phyloP scores from a whole-genome alignment of 1,140 invertebrate genomes.

The Drosophila melanogaster region Release_6_plus_ISO1_MT NT_033777.3:18839501-18840000 shows the following conservation, averaged over 20 bases:
- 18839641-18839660: constrained; percentile 75
- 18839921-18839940: constrained; percentile 38
- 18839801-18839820: constrained; percentile 80
- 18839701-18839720: constrained; percentile 57
- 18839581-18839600: constrained; percentile 2
- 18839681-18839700: constrained; percentile 43
- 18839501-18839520: constrained; percentile 82
- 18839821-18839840: constrained; percentile 75
- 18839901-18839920: constrained; percentile 53
- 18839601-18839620: constrained; percentile 52
- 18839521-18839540: constrained; percentile 27
- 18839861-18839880: background rate
- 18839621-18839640: constrained; percentile 70
- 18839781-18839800: constrained; percentile 78
- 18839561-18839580: constrained; percentile 31
- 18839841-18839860: background rate
- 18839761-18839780: constrained; percentile 56
- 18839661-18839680: constrained; percentile 62
- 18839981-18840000: constrained; percentile 19
- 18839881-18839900: constrained; percentile 39
- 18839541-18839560: constrained; percentile 11
- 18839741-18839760: constrained; percentile 76
- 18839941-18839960: constrained; percentile 47
- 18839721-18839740: constrained; percentile 81
- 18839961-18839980: constrained; percentile 24